Evolutionary conservation across 1,140 invertebrate genomes (phyloP), one percentile per base, ranked within the genome.

Genomic region (Nymphalis io): DNA sequence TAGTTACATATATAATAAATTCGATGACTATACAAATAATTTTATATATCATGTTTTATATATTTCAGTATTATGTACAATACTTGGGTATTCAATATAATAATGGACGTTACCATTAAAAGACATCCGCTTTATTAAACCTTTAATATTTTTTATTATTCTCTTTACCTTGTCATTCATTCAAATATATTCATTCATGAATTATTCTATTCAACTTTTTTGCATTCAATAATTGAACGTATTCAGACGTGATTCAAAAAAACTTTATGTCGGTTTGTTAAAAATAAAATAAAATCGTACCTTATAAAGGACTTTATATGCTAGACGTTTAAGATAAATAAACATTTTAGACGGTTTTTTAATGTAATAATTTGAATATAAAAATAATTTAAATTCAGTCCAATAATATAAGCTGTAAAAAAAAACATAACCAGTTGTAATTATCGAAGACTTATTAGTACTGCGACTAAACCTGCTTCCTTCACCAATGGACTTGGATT

Each of bases 101-200:
- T 16, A 51, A 51, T 20, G 18, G 11, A 20, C 44, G 18, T 48
- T 15, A 39, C 38, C 10, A 20, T 38, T 13, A 23, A 51, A 38
- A 44, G 21, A 58, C 55, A 66, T 51, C 63, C 53, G 63, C 55
- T 66, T 46, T 39, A 59, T 42, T 48, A 67, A 20, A 18, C 48
- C 57, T 65, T 51, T 10, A 51, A 11, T 8, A 4, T 51, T 53
- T 57, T 42, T 57, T 16, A 13, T 60, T n/a, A 2, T 11, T 62
- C 15, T 58, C 23, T 39, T 51, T 63, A 1, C 11, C 20, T n/a
- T 55, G 20, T 55, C 51, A 63, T 48, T 69, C 53, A 69, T 42
- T 46, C 16, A 23, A 42, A 61, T 48, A 39, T 58, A 63, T 58
- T 23, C 60, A 59, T 69, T 69, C 60, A 59, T 63, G 63, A 18